Base-by-base conservation (phyloP, 2,113 vertebrate species). In the Pampusana beccarii region DNA sequence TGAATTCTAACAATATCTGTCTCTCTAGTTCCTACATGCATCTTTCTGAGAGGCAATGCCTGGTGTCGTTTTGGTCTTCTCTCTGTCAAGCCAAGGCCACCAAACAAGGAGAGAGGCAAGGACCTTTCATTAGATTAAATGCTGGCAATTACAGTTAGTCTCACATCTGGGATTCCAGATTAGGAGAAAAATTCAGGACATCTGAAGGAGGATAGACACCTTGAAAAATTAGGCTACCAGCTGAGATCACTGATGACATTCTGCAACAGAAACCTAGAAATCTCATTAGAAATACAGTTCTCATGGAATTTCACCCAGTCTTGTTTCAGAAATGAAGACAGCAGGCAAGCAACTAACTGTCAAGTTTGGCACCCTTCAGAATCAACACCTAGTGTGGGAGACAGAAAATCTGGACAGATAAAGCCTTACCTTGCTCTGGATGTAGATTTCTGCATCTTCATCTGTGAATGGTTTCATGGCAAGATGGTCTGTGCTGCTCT, bases 361-460 rank as follows among this genome's bases (percentile, higher is more conserved):
- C 90, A 91, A 93, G 81, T 77, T 95, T 93, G 86, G 88, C 95
- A 95, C 89, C 70, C 88, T 90, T 90, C 75, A 86, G 66, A 91
- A 93, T 83, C 94, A 93, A 91, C 85, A 94, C 83, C 85, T 94
- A 79, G 33, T 73, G 89, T 93, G 95, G 78, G 62, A 93, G 85
- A 71, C 65, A 64, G 46, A 93, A 78, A 91, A 95, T 86, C 95
- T 81, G 54, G 53, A 53, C 7, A 73, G 44, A 38, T 72, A 79
- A 73, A 75, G 42, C 34, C 98, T 97, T 98, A 98, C 98, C 98
- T 98, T 97, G 69, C 90, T 97, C 80, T 97, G 96, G 14, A 98
- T 96, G 93, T 97, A 96, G 34, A 92, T 91, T 88, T 98, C 96
- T 85, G 98, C 92, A 83, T 97, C 96, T 89, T 96, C 97, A 58